Conservation (phyloP, 2,797 vertebrate species). For the Microhierax caerulescens region DNA sequence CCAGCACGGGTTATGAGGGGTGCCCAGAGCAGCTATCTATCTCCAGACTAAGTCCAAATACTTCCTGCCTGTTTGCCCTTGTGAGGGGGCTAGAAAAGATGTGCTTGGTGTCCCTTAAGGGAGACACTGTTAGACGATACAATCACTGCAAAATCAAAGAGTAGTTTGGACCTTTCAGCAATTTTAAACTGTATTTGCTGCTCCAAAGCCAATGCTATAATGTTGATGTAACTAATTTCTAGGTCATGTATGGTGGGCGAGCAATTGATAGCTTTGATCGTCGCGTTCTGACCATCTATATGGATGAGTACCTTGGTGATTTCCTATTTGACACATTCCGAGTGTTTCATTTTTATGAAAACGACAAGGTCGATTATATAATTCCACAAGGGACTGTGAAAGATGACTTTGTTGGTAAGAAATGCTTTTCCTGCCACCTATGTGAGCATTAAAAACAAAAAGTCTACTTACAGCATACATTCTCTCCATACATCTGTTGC, state of each 20-base stretch:
- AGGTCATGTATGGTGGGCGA: conserved; percentile 98
- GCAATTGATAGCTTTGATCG: conserved; percentile 95
- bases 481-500: fast-evolving
- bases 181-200: not conserved
- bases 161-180: not conserved
- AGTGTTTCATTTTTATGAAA: conserved; percentile 87
- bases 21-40: not conserved
- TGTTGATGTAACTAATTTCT: fast-evolving
- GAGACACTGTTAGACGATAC: fast-evolving
- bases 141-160: not conserved
- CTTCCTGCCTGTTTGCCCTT: not conserved
- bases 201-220: not conserved
- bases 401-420: conserved; percentile 86
- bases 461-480: fast-evolving
- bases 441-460: not conserved
- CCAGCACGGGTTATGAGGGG: fast-evolving
- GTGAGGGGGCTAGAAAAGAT: not conserved
- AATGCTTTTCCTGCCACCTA: not conserved
- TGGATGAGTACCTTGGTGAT: conserved; percentile 96
- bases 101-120: not conserved
- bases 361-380: conserved; percentile 86
- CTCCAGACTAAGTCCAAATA: not conserved
- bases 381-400: conserved; percentile 83
- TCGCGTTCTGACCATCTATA: conserved; percentile 89
- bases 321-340: conserved; percentile 93